Conservation (phyloP, 2,888 invertebrate species). For the Dryobotodes eremita region DNA sequence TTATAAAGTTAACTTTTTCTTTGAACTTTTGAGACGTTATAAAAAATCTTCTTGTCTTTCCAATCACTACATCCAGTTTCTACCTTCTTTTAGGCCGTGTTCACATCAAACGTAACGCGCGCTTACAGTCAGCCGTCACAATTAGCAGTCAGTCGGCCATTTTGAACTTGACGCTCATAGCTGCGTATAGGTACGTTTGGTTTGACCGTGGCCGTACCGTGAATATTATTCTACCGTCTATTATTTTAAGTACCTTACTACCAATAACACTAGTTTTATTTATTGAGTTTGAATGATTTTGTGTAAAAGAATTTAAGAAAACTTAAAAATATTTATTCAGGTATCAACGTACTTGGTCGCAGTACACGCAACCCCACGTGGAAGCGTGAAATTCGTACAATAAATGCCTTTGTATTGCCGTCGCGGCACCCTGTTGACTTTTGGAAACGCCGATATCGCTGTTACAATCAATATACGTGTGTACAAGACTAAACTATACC, state of each 20-base stretch:
- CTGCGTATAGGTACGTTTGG: neutral
- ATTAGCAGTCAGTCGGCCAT: neutral
- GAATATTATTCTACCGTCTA: neutral
- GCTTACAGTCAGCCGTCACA: neutral
- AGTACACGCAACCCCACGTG: slow-evolving; percentile 81
- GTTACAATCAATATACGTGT: slow-evolving; percentile 29
- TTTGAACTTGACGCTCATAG: neutral
- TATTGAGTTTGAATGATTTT: neutral
- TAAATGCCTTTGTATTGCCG: slow-evolving; percentile 90
- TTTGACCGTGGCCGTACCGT: neutral
- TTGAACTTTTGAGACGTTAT: neutral
- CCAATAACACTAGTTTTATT: neutral
- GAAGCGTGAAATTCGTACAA: slow-evolving; percentile 90
- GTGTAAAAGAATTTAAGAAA: neutral
- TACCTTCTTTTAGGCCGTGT: neutral
- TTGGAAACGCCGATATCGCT: slow-evolving; percentile 73
- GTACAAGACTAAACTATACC: neutral
- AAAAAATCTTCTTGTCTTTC: neutral
- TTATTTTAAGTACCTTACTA: neutral
- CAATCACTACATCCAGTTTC: neutral
- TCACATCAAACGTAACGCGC: neutral
- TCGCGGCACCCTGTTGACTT: slow-evolving; percentile 85
- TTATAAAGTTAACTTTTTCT: neutral
- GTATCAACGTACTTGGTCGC: slow-evolving; percentile 71
- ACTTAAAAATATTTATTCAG: slow-evolving; percentile 40